Conservation (phyloP, 2,888 invertebrate species). For the Drosophila hawaiiensis region DNA sequence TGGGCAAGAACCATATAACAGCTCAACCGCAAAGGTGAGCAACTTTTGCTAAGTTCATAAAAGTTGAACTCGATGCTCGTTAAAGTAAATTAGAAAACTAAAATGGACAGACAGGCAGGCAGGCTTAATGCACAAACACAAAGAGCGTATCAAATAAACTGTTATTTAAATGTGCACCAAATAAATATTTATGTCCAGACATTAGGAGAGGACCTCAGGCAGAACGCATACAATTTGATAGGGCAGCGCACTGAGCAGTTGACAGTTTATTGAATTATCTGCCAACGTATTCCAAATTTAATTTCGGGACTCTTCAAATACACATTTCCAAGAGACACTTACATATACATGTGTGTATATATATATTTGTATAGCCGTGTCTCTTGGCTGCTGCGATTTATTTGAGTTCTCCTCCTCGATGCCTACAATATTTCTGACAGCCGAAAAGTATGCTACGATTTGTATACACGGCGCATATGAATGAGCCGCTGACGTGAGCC, state of each 20-base stretch:
- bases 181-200: slow-evolving; percentile 37
- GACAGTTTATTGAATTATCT: slow-evolving; percentile 46
- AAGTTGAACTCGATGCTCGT: slow-evolving; percentile 15
- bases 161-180: slow-evolving; percentile 51
- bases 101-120: slow-evolving; percentile 10
- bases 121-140: slow-evolving; percentile 6
- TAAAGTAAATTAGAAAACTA: slow-evolving; percentile 46
- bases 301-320: slow-evolving; percentile 29
- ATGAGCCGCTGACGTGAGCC: slow-evolving; percentile 26
- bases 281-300: slow-evolving; percentile 32
- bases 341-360: not conserved
- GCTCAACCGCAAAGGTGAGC: slow-evolving; percentile 26
- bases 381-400: slow-evolving; percentile 62
- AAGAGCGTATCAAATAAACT: slow-evolving; percentile 42
- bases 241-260: slow-evolving; percentile 17
- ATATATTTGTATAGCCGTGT: slow-evolving; percentile 11
- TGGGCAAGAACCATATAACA: slow-evolving; percentile 3
- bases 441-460: slow-evolving; percentile 63
- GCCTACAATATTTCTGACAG: slow-evolving; percentile 40
- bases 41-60: slow-evolving; percentile 24
- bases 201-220: slow-evolving; percentile 12
- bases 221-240: not conserved
- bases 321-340: not conserved
- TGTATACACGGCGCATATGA: slow-evolving; percentile 55
- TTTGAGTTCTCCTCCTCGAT: slow-evolving; percentile 48